Evolutionary conservation across 2,113 vertebrate genomes (phyloP).

Genomic region (Pluvialis apricaria): DNA sequence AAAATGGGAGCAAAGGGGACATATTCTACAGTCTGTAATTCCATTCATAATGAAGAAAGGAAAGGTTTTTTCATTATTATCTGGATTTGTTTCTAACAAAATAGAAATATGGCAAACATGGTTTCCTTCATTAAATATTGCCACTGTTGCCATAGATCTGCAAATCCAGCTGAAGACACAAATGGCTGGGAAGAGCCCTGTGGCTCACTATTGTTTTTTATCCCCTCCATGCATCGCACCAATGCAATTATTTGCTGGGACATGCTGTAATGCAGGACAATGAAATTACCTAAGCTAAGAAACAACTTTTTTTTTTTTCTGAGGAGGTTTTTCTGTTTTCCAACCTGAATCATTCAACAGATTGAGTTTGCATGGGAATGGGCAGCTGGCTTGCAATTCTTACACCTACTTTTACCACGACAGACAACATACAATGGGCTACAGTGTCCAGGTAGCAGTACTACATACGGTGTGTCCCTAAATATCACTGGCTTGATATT

Average conservation of each 20-base stretch:
- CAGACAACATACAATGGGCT: neutral
- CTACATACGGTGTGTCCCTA: too few species aligned
- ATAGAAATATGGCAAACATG: neutral
- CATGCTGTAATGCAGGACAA: neutral
- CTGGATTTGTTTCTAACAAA: neutral
- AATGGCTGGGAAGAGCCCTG: neutral
- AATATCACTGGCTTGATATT: neutral
- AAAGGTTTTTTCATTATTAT: neutral
- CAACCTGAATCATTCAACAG: neutral
- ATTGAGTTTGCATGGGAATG: neutral
- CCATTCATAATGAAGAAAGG: neutral
- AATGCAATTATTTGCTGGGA: neutral
- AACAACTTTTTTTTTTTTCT: neutral
- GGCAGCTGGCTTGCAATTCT: neutral
- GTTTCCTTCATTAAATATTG: neutral
- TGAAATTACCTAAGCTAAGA: neutral
- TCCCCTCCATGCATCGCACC: accelerated
- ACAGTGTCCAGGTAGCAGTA: neutral
- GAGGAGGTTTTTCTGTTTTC: neutral
- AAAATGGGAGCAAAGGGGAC: neutral
- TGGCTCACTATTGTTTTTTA: neutral
- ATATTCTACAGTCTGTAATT: neutral
- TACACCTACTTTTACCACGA: neutral
- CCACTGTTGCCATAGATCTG: neutral
- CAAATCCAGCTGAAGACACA: neutral